A percentile compares a stretch with the other conserved stretches of the same genome.
Evolutionary conservation across 2,888 invertebrate genomes (phyloP).

Genomic region (Busseola fusca): DNA sequence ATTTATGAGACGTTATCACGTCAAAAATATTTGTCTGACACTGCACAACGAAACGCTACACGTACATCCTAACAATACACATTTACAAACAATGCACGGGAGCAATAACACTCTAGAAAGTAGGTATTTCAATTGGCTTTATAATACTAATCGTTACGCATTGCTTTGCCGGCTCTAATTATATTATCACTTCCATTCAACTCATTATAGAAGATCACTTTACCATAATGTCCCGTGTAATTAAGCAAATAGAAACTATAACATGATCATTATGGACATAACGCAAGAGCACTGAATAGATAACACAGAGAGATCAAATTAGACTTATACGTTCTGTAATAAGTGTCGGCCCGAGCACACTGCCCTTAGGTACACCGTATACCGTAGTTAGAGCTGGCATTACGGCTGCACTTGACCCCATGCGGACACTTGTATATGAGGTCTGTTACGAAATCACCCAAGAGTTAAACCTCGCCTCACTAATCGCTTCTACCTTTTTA

Average conservation of each 20-base stretch:
- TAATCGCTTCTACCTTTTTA: background rate
- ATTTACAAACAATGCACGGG: conserved; percentile 44
- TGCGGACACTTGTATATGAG: too few relatives aligned
- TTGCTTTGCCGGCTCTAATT: conserved; percentile 11
- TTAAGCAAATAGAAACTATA: conserved; percentile 52
- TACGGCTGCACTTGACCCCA: background rate
- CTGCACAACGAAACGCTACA: background rate
- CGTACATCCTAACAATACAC: background rate
- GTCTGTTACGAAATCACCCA: background rate
- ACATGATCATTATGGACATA: conserved; percentile 6
- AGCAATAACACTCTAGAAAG: conserved; percentile 37
- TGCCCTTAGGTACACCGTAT: conserved; percentile 1
- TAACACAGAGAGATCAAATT: conserved; percentile 1
- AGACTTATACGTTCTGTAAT: background rate
- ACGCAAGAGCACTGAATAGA: conserved; percentile 17
- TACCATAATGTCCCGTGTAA: conserved; percentile 41
- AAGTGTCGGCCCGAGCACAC: background rate
- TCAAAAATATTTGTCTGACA: conserved; percentile 3
- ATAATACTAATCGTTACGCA: conserved; percentile 27
- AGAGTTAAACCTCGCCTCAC: background rate
- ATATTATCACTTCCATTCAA: conserved; percentile 31
- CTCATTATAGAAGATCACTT: conserved; percentile 27
- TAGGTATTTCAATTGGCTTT: conserved; percentile 31
- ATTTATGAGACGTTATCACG: too few relatives aligned
- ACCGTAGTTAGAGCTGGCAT: background rate